phyloP scores from a whole-genome alignment of 2,888 invertebrate genomes.

The Drosophila falleni region DNA sequence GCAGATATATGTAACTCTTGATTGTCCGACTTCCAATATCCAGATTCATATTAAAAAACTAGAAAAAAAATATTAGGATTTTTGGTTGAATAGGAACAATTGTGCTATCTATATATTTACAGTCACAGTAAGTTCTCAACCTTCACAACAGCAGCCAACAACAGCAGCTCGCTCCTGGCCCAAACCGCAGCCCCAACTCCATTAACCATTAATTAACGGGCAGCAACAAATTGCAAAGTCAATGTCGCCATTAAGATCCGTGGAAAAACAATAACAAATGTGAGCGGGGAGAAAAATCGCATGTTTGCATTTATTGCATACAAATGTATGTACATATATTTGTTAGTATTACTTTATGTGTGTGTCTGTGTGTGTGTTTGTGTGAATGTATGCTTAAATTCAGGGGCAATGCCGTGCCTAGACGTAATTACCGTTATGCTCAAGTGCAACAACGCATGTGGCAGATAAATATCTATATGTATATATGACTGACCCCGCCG shows the following conservation, averaged over 20 bases:
- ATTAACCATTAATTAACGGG: constrained; percentile 27
- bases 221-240: constrained; percentile 53
- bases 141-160: constrained; percentile 1
- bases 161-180: constrained; percentile 1
- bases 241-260: constrained; percentile 59
- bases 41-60: not conserved
- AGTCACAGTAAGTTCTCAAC: not conserved
- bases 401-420: constrained; percentile 79
- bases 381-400: constrained; percentile 40
- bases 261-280: constrained; percentile 37
- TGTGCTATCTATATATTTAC: not conserved
- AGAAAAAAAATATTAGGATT: not conserved
- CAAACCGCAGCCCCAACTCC: constrained; percentile 13
- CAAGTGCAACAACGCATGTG: constrained; percentile 69
- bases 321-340: not conserved
- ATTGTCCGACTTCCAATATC: not conserved
- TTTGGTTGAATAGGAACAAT: not conserved
- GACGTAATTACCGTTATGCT: constrained; percentile 77
- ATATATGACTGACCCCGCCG: constrained; percentile 50
- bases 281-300: constrained; percentile 12
- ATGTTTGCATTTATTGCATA: constrained; percentile 17
- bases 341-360: not conserved
- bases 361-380: not conserved
- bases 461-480: constrained; percentile 68
- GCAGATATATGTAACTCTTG: too few species aligned